Base-by-base conservation (phyloP, 1,140 invertebrate species). In the Halotydeus destructor region DNA sequence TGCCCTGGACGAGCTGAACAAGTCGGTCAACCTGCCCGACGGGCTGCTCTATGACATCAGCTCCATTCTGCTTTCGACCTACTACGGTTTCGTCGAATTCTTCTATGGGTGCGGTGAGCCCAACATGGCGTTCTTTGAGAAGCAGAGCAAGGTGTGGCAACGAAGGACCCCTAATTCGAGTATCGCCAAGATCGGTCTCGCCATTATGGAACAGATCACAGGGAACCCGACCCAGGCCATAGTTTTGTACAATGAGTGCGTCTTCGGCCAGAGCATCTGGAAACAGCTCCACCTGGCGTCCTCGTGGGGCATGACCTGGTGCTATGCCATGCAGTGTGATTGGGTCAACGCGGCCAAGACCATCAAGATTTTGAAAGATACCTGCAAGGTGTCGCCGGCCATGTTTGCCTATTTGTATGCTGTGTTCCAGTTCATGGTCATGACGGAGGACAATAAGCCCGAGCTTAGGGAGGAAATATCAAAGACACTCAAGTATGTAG, bases 341-440 rank as follows among this genome's bases (percentile, higher is more conserved):
- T 85, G 79, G 79, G 60, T 68, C 32, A 62, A 76, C 52, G 76
- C 80, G 6, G 60, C 72, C 27, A 60, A 68, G 22, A 83, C 76
- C 61, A 76, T 82, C 1, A 66, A 69, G 21, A 65, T 65, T 34
- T 60, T 94, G 14, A 61, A 75, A 4, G n/a, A n/a, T n/a, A 70
- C 83, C 47, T 89, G 82, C 52, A 73, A 75, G 33, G 94, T 86
- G 88, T 93, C 85, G 0, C 69, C 72, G 19, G 81, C 82, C 1
- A 79, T 84, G 26, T 94, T 93, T 59, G 72, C 75, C 33, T 96
- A 91, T 58, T 78, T 85, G 50, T 77, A 80, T 56, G 82, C 80
- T 11, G 72, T 74, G 2, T 72, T 83, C 51, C 66, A 86, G 52
- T 65, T 75, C 36, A 80, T 47, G 41, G 45, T 44, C 46, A 57